These are phyloP conservation scores for Glareola pratincola DNA, from an alignment of 2,113 vertebrate genomes.

Conservation along the genomic window DNA sequence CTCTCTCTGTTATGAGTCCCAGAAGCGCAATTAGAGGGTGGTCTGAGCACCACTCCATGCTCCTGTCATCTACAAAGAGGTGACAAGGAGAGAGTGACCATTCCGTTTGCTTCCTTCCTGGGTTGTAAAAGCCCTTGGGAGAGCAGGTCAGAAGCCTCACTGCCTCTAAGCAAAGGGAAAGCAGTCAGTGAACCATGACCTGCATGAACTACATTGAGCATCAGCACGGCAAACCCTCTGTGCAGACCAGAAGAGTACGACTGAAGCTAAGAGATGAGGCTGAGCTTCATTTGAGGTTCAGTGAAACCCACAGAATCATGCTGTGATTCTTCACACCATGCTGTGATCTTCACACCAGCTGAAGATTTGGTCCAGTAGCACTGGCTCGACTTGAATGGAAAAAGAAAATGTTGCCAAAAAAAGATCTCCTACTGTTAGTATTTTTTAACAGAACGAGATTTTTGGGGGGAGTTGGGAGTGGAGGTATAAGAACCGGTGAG, in stretches of 20 bases:
- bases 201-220: neutral
- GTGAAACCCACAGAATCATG: neutral
- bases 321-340: too few relatives aligned
- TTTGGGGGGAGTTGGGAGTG: fast-evolving
- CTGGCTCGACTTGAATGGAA: neutral
- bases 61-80: neutral
- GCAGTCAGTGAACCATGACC: neutral
- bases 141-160: neutral
- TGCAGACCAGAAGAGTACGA: neutral
- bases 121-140: neutral
- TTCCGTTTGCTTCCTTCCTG: neutral
- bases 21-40: fast-evolving
- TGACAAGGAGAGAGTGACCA: neutral
- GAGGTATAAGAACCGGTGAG: neutral
- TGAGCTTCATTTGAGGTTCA: neutral
- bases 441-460: neutral
- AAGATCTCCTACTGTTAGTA: neutral
- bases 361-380: neutral
- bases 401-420: neutral
- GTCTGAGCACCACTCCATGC: neutral
- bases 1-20: neutral
- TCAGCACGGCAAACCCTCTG: neutral
- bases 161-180: neutral
- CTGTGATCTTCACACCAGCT: neutral
- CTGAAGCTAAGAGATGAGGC: neutral